A percentile compares a stretch with the other conserved stretches of the same genome.
Conservation (phyloP, 2,888 invertebrate genomes). For the Agrenia bidenticulata region DNA sequence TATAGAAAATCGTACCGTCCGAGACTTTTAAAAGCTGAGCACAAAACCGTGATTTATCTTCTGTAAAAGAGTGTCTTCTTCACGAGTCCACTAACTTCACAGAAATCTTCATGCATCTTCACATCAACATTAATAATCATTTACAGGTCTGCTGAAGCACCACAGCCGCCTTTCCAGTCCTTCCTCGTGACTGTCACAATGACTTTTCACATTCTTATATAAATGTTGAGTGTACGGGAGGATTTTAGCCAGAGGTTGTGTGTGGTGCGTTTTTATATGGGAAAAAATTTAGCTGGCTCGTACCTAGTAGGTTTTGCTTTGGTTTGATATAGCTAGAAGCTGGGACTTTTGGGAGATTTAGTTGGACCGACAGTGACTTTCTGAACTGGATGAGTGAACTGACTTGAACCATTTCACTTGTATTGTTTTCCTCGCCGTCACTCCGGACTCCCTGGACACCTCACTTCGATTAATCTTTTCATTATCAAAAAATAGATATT, state of each 20-base stretch:
- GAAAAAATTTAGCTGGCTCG: not conserved
- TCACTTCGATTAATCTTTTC: conserved; percentile 21
- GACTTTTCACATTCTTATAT: conserved; percentile 18
- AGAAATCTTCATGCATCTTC: conserved; percentile 6
- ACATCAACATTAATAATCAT: conserved; percentile 20
- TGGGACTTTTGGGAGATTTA: too few relatives aligned
- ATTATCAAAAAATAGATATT: conserved; percentile 20
- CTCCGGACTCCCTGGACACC: conserved; percentile 17
- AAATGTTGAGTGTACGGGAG: too few relatives aligned
- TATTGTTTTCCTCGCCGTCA: not conserved
- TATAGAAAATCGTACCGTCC: not conserved
- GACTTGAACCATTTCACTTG: not conserved
- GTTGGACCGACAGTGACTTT: conserved; percentile 3
- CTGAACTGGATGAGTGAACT: conserved; percentile 7
- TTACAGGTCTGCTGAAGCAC: not conserved
- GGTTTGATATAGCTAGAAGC: too few relatives aligned
- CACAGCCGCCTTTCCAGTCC: conserved; percentile 1
- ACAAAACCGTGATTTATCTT: conserved; percentile 6
- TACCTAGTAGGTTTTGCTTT: not conserved
- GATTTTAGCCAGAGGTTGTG: too few relatives aligned
- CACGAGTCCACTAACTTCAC: conserved; percentile 5
- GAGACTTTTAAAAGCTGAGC: not conserved
- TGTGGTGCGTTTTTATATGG: not conserved
- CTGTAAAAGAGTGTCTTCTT: conserved; percentile 6
- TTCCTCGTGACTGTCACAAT: conserved; percentile 24